Evolutionary conservation across 2,888 invertebrate species (phyloP), one percentile per base, ranked within the genome.

Genomic region (Ctena decussata): DNA sequence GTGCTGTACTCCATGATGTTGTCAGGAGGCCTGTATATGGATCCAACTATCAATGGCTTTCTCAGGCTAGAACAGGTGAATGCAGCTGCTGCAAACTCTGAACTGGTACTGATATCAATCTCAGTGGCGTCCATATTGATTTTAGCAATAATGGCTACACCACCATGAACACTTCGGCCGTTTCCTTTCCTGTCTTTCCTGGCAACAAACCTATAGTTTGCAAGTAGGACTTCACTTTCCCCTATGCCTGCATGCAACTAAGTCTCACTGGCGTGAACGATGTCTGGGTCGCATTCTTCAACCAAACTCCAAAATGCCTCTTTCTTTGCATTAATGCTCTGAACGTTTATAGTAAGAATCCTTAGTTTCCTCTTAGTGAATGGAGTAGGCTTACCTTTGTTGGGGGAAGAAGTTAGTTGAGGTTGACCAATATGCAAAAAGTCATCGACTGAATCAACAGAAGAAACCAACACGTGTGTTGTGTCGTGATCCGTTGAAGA

Each of bases 271-370:
- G 74, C 74, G 6, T 49, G 27, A 11, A 74, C 32, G 15, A 49
- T 74, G 41, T 37, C 53, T 24, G 46, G 49, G 18, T 24, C 53
- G 27, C 15, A 32, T 15, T 74, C 74, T 3, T 27, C 27, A 27
- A 74, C 49, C 30, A 74, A 27, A 37, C 37, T 49, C 46, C 46
- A 74, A 8, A 74, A 49, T 24, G 32, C 27, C 32, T 74, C 74
- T 49, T 37, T 46, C 49, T 73, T 73, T 24, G 74, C 32, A 32
- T 24, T 46, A 11, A 74, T 74, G 74, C 46, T 74, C n/a, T 74
- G 74, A 49, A 74, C 44, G 53, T 74, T 74, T 12, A 74, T 24
- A 0, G 49, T n/a, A 18, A 74, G 27, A 27, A 24, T 37, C 27
- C 74, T 46, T 0, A 74, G 24, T 37, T 49, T 74, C 30, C 32